Evolutionary conservation across 2,888 invertebrate species (phyloP).

Genomic region (Microchrysa polita): DNA sequence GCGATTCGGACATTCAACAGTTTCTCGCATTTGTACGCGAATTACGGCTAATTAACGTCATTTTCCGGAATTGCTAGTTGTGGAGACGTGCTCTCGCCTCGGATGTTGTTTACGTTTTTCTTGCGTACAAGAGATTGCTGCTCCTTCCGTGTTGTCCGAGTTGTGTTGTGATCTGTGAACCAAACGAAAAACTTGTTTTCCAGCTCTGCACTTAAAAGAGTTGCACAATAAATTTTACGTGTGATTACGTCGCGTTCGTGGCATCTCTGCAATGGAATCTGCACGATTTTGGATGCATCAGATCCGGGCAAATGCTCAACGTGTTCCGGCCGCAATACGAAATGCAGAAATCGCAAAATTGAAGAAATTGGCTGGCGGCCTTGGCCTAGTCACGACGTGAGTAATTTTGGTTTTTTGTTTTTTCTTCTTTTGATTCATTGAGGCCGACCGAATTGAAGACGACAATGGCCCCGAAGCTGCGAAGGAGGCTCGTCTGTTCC

Average conservation of each 20-base stretch:
- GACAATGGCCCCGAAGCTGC: background rate
- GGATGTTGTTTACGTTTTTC: slow-evolving; percentile 9
- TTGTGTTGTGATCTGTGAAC: background rate
- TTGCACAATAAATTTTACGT: too few relatives aligned
- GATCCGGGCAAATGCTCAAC: background rate
- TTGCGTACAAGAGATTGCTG: background rate
- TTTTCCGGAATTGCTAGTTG: too few relatives aligned
- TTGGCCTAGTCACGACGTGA: slow-evolving; percentile 61
- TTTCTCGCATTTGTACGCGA: too few relatives aligned
- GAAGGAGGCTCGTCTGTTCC: background rate
- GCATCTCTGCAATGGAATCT: slow-evolving; percentile 12
- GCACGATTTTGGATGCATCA: slow-evolving; percentile 17
- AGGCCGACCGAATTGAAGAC: background rate
- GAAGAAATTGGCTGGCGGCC: slow-evolving; percentile 56
- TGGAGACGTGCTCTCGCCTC: background rate
- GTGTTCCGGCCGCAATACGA: background rate
- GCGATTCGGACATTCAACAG: too few relatives aligned
- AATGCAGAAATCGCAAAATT: slow-evolving; percentile 23
- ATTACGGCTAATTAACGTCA: too few relatives aligned
- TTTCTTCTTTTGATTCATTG: background rate
- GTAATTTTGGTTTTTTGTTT: slow-evolving; percentile 50
- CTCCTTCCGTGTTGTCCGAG: too few relatives aligned
- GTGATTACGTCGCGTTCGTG: background rate
- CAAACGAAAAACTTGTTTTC: too few relatives aligned
- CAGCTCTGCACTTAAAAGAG: too few relatives aligned